Evolutionary conservation across 1,140 invertebrate genomes (phyloP).

Genomic region (Drosophila yakuba): DNA sequence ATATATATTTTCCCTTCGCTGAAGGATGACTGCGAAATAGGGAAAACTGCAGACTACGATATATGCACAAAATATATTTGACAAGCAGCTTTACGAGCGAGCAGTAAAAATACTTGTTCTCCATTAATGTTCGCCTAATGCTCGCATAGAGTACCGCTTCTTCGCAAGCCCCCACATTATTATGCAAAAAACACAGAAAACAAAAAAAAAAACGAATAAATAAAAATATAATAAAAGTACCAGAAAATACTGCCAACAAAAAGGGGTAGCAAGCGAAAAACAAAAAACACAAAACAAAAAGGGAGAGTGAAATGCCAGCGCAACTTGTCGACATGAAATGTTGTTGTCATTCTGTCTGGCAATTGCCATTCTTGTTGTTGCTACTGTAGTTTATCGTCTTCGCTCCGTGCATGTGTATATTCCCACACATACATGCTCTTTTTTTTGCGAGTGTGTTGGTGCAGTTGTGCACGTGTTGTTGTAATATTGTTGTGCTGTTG

Average conservation of each 20-base stretch:
- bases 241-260: conserved; percentile 6
- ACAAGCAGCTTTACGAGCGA: conserved; percentile 75
- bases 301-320: conserved; percentile 57
- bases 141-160: conserved; percentile 15
- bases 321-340: conserved; percentile 82
- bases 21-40: conserved; percentile 4
- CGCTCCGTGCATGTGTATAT: conserved; percentile 2
- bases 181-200: conserved; percentile 17
- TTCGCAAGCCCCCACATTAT: conserved; percentile 1
- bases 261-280: not conserved
- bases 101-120: conserved; percentile 74
- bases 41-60: conserved; percentile 15
- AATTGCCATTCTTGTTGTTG: conserved; percentile 43
- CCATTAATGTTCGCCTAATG: conserved; percentile 45
- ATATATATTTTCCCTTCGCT: conserved; percentile 9
- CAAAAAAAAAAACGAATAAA: not conserved
- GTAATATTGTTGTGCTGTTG: conserved; percentile 5
- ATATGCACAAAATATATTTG: conserved; percentile 75
- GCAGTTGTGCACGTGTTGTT: conserved; percentile 17
- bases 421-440: not conserved
- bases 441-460: not conserved
- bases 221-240: conserved; percentile 26
- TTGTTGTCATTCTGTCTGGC: conserved; percentile 74
- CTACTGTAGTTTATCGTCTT: conserved; percentile 57
- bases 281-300: conserved; percentile 4